Percentiles rank a stretch among this genome's conserved stretches.
Conservation (phyloP, 2,888 invertebrate species). For the Trichogramma evanescens region DNA sequence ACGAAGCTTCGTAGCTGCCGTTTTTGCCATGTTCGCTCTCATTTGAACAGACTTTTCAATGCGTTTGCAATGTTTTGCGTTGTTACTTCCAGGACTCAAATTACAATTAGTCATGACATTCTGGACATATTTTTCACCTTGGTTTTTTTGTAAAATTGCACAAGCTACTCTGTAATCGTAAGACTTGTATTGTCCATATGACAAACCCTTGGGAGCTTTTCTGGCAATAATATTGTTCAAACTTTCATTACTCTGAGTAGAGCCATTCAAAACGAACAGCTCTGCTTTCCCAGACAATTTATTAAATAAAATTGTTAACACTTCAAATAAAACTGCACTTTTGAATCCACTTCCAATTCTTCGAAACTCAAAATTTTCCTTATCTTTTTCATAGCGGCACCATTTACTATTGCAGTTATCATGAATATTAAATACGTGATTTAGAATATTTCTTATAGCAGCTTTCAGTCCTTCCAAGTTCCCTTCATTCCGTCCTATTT, state of each 20-base stretch:
- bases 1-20: not conserved
- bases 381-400: conserved; percentile 12
- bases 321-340: not conserved
- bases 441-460: conserved; percentile 18
- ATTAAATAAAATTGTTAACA: not conserved
- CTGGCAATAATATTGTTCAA: conserved; percentile 10
- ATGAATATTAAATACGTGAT: conserved; percentile 20
- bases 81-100: conserved; percentile 2
- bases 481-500: conserved; percentile 10
- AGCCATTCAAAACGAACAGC: conserved; percentile 3
- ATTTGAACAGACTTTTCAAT: not conserved
- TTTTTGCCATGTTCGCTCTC: conserved; percentile 1
- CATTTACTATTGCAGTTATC: conserved; percentile 17
- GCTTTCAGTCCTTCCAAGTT: conserved; percentile 7
- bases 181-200: conserved; percentile 3
- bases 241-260: conserved; percentile 15
- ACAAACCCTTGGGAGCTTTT: conserved; percentile 14
- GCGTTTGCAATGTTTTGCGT: not conserved
- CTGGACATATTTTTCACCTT: conserved; percentile 18
- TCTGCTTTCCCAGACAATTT: conserved; percentile 10
- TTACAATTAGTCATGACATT: not conserved
- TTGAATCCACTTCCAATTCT: conserved; percentile 3
- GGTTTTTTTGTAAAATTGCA: conserved; percentile 12
- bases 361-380: conserved; percentile 10
- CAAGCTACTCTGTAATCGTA: conserved; percentile 9